phyloP scores from a whole-genome alignment of 2,113 vertebrate species.

The Perccottus glenii region DNA sequence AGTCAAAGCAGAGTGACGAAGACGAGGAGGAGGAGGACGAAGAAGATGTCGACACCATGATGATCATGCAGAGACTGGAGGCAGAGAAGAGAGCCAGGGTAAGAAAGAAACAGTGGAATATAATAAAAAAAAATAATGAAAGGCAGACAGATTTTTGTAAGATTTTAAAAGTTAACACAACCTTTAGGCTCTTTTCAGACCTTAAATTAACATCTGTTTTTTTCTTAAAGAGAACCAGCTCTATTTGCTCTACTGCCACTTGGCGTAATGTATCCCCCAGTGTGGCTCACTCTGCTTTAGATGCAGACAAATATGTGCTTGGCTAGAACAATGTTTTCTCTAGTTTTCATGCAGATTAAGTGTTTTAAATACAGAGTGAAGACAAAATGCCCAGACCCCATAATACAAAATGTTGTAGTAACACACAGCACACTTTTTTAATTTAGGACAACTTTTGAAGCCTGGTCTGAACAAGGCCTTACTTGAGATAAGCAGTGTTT shows the following conservation, averaged over 20 bases:
- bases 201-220: no score
- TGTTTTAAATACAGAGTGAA: not conserved
- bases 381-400: not conserved
- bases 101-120: slow-evolving; percentile 64
- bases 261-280: no score
- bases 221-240: no score
- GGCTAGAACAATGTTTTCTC: no score
- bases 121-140: not conserved
- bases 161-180: no score
- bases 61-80: slow-evolving; percentile 97
- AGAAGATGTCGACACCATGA: slow-evolving; percentile 93
- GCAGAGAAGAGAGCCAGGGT: slow-evolving; percentile 97
- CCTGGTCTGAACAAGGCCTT: slow-evolving; percentile 13
- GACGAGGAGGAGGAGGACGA: slow-evolving; percentile 98
- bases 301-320: no score
- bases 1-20: slow-evolving; percentile 95
- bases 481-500: not conserved
- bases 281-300: no score
- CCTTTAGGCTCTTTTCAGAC: no score
- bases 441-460: not conserved
- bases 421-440: not conserved
- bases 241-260: no score
- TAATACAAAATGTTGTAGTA: not conserved
- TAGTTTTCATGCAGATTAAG: no score
- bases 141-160: no score